Percentiles rank a stretch among this genome's conserved stretches.
phyloP scores from a whole-genome alignment of 2,113 vertebrate genomes.

The Glaucidium brasilianum region DNA sequence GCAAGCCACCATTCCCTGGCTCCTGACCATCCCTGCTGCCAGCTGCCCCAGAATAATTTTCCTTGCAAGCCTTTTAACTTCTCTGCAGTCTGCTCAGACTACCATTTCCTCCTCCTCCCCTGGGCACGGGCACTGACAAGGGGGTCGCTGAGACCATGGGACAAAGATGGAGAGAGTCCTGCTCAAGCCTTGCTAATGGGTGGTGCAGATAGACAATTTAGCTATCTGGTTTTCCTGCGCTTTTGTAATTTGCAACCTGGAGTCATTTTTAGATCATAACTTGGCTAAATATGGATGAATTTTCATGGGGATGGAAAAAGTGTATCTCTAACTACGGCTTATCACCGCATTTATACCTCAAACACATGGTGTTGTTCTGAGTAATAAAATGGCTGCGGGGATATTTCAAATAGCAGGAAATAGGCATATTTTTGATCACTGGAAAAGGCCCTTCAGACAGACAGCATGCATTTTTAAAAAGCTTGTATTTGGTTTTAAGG shows the following conservation, averaged over 20 bases:
- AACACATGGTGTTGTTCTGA: no score
- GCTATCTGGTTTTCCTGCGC: neutral
- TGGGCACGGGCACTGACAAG: neutral
- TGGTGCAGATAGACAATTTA: neutral
- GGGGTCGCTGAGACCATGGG: neutral
- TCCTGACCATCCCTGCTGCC: neutral
- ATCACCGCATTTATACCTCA: neutral
- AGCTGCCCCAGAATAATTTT: neutral
- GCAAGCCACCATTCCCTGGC: neutral
- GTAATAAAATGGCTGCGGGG: neutral
- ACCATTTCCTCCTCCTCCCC: neutral
- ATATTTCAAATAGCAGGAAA: neutral
- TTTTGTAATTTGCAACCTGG: neutral
- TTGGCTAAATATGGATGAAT: neutral
- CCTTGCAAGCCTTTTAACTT: neutral
- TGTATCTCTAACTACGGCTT: neutral
- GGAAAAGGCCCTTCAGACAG: neutral
- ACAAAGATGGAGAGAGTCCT: neutral
- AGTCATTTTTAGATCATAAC: neutral
- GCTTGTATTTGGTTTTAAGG: neutral
- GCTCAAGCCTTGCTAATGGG: neutral
- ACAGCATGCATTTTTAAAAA: neutral
- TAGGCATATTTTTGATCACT: neutral
- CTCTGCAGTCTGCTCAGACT: neutral
- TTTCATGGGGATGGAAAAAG: neutral